phyloP scores from a whole-genome alignment of 2,113 vertebrate genomes.

The Anolis carolinensis region DNA sequence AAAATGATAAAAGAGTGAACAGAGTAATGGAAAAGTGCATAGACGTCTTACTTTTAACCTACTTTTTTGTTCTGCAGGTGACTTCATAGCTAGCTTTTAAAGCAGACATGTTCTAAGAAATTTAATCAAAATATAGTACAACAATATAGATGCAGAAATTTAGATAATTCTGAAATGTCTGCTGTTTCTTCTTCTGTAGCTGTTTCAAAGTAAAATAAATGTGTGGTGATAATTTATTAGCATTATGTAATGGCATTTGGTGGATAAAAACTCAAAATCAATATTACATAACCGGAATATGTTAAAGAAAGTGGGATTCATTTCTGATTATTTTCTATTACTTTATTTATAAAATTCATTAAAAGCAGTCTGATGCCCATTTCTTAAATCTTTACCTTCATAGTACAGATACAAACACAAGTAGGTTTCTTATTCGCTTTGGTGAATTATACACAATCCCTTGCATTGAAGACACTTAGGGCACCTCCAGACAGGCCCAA shows the following conservation, averaged over 20 bases:
- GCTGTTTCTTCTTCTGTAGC: too few species aligned
- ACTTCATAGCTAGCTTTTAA: slow-evolving; percentile 43
- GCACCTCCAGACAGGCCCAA: too few species aligned
- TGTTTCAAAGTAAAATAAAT: not conserved
- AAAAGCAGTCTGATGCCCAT: fast-evolving
- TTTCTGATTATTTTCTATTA: not conserved
- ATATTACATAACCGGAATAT: not conserved
- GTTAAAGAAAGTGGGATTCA: not conserved
- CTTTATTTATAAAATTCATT: not conserved
- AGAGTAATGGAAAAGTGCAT: slow-evolving; percentile 45
- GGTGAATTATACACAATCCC: not conserved
- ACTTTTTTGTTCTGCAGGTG: slow-evolving; percentile 43
- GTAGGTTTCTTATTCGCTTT: not conserved
- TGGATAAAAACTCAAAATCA: not conserved
- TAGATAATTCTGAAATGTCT: slow-evolving; percentile 19
- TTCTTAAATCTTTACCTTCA: not conserved
- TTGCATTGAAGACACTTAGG: not conserved
- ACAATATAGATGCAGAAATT: slow-evolving; percentile 27
- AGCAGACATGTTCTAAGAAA: slow-evolving; percentile 7
- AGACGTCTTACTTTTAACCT: slow-evolving; percentile 50
- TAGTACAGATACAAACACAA: too few species aligned
- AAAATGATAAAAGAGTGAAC: slow-evolving; percentile 52
- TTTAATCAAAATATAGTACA: not conserved
- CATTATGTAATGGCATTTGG: not conserved
- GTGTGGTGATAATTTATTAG: not conserved